These are phyloP conservation scores for Collichthys lucidus DNA, from an alignment of 2,113 vertebrate species.

Conservation along the genomic window DNA sequence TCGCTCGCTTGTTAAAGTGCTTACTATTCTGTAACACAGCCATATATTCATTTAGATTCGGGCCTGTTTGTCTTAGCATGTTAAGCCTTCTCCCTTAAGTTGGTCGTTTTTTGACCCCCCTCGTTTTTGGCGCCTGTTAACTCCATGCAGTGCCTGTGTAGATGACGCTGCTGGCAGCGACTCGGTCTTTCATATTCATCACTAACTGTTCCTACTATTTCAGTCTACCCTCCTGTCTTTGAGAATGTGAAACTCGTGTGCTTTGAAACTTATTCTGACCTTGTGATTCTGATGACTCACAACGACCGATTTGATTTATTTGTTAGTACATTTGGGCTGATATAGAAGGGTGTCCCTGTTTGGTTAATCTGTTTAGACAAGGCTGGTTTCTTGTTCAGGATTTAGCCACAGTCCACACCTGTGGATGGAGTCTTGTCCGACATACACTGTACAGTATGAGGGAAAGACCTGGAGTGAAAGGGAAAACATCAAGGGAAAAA, in stretches of 20 bases:
- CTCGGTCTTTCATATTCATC: conserved; percentile 28
- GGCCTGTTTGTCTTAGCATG: conserved; percentile 28
- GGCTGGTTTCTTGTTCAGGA: conserved; percentile 61
- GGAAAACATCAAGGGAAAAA: conserved; percentile 67
- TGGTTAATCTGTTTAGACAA: conserved; percentile 32
- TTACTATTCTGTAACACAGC: conserved; percentile 55
- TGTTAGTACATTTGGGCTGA: conserved; percentile 12
- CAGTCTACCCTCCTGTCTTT: conserved; percentile 37
- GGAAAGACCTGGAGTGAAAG: conserved; percentile 60
- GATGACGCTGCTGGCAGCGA: conserved; percentile 76
- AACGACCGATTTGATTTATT: background rate
- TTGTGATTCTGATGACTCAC: conserved; percentile 34
- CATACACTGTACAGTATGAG: conserved; percentile 40
- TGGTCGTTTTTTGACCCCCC: conserved; percentile 1
- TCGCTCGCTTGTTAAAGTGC: conserved; percentile 35
- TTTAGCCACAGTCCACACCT: conserved; percentile 22
- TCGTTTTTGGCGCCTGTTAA: conserved; percentile 12
- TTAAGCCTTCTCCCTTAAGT: conserved; percentile 10
- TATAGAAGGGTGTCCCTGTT: conserved; percentile 1
- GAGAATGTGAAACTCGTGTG: conserved; percentile 65
- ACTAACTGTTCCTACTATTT: conserved; percentile 40
- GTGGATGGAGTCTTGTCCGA: conserved; percentile 27
- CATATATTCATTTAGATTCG: conserved; percentile 56
- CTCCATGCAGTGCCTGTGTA: conserved; percentile 48
- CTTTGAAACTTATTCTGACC: conserved; percentile 13